Evolutionary conservation across 2,888 invertebrate genomes (phyloP).

Genomic region (Agrochola lota): DNA sequence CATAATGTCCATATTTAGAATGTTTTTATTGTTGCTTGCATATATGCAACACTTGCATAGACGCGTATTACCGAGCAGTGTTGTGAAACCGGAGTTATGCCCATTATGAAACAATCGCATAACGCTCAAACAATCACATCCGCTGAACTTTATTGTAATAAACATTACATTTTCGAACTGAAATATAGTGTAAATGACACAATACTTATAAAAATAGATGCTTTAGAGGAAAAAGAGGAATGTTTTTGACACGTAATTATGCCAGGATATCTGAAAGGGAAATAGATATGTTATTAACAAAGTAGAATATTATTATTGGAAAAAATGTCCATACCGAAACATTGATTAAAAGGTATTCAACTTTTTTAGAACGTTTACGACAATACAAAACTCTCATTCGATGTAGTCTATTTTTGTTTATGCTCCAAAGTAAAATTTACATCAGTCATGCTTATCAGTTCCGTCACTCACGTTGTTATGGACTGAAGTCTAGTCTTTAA

Average conservation of each 20-base stretch:
- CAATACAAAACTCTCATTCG: neutral
- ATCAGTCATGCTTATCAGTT: conserved; percentile 39
- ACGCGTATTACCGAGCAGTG: conserved; percentile 28
- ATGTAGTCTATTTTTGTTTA: neutral
- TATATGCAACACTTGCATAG: conserved; percentile 29
- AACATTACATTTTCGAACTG: conserved; percentile 12
- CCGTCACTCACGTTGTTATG: conserved; percentile 21
- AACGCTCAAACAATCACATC: conserved; percentile 53
- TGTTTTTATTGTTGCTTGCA: conserved; percentile 56
- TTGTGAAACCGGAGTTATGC: conserved; percentile 56
- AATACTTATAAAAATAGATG: conserved; percentile 4
- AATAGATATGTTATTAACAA: conserved; percentile 7
- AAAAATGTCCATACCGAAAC: neutral
- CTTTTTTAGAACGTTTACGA: neutral
- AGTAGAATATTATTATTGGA: neutral
- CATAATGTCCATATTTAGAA: conserved; percentile 52
- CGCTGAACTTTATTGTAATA: conserved; percentile 42
- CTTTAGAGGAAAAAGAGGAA: conserved; percentile 11
- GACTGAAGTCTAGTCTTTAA: conserved; percentile 2
- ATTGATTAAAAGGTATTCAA: neutral
- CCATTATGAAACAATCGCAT: conserved; percentile 54
- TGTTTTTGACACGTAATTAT: conserved; percentile 11
- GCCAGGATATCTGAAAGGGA: conserved; percentile 18
- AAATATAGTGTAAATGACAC: conserved; percentile 9
- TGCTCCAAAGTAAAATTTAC: conserved; percentile 5